A percentile compares a stretch with the other conserved stretches of the same genome.
These are phyloP conservation scores for Leucopsar rothschildi DNA, from an alignment of 2,113 vertebrate species.

Conservation along the genomic window DNA sequence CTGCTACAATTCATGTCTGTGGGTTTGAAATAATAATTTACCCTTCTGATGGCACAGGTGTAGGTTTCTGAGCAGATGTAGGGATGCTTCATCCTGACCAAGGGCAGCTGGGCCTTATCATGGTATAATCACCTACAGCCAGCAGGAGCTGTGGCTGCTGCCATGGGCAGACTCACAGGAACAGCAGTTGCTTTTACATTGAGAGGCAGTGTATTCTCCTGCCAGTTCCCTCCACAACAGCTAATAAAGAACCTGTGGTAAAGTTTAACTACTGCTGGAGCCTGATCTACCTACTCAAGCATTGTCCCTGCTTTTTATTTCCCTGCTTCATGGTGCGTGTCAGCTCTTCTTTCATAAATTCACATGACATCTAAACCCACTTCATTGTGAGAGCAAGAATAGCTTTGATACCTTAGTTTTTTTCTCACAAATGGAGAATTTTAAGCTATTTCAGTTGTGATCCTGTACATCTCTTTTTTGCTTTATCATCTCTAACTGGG, in stretches of 20 bases:
- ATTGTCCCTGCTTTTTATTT: not conserved
- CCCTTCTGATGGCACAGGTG: not conserved
- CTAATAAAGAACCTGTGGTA: not conserved
- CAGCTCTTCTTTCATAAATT: not conserved
- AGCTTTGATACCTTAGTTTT: not conserved
- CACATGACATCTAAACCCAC: not conserved
- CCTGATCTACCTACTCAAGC: fast-evolving
- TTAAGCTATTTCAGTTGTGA: not conserved
- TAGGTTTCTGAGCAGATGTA: not conserved
- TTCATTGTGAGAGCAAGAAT: not conserved
- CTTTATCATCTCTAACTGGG: not conserved
- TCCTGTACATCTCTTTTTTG: not conserved
- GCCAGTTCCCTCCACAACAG: not conserved
- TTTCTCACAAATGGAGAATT: too few species aligned
- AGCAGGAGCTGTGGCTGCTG: not conserved
- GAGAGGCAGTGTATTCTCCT: not conserved
- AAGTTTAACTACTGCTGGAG: not conserved
- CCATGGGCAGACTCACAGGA: not conserved
- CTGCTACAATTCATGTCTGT: not conserved
- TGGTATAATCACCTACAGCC: not conserved
- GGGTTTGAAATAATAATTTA: not conserved
- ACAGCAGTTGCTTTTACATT: not conserved
- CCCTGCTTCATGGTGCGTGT: not conserved
- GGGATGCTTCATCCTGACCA: fast-evolving
- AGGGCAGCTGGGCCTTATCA: not conserved